These are phyloP conservation scores for Pyrrhia umbra DNA, from an alignment of 2,888 invertebrate genomes.

Conservation along the genomic window DNA sequence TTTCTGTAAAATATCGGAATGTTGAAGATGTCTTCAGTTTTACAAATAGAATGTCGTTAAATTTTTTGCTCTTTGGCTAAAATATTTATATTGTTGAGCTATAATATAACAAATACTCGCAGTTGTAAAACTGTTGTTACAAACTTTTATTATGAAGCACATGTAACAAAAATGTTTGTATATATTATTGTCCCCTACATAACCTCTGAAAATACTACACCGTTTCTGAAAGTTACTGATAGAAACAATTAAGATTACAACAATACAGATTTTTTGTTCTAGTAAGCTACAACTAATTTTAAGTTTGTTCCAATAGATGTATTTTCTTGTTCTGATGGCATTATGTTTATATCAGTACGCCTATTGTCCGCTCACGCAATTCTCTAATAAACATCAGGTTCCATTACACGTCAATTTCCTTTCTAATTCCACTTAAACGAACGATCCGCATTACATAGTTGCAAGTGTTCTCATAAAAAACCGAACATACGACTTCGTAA, in stretches of 20 bases:
- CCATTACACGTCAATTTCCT: neutral
- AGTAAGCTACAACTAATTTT: too few relatives aligned
- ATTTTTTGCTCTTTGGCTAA: conserved; percentile 9
- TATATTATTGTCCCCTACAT: neutral
- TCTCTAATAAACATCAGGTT: neutral
- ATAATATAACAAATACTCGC: conserved; percentile 13
- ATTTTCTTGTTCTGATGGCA: neutral
- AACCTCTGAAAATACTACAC: neutral
- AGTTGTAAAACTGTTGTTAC: conserved; percentile 5
- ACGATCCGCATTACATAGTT: neutral
- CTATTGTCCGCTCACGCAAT: neutral
- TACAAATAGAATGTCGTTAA: conserved; percentile 34
- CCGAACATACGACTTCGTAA: conserved; percentile 1
- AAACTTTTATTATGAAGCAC: neutral
- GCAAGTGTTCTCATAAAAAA: conserved; percentile 11
- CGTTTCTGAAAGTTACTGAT: neutral
- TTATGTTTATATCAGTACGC: neutral
- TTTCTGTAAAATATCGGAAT: conserved; percentile 14
- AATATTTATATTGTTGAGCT: conserved; percentile 8
- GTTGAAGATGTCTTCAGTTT: conserved; percentile 25
- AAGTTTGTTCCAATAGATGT: too few relatives aligned
- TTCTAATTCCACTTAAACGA: conserved; percentile 9
- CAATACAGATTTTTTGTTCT: too few relatives aligned
- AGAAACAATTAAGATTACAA: too few relatives aligned
- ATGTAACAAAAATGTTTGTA: neutral